phyloP scores from a whole-genome alignment of 2,113 vertebrate species.

The Myanophis thanlyinensis region DNA sequence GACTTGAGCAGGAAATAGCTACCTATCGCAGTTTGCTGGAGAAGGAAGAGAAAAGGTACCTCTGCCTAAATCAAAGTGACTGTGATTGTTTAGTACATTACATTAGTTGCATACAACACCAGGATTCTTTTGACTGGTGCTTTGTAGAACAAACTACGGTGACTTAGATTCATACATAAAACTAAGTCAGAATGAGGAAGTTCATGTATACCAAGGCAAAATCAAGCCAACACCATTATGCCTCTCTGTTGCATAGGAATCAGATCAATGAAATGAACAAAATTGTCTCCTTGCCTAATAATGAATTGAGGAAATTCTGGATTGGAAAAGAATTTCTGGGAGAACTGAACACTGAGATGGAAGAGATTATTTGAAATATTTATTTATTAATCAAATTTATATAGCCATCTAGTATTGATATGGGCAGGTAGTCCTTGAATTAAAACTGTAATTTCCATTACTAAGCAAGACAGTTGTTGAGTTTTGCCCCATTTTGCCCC shows the following conservation, averaged over 20 bases:
- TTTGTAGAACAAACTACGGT: neutral
- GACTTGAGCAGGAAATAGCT: slow-evolving; percentile 91
- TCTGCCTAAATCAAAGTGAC: neutral
- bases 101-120: neutral
- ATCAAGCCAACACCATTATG: neutral
- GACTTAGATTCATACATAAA: neutral
- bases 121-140: neutral
- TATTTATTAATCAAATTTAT: neutral
- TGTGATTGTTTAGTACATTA: neutral
- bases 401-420: neutral
- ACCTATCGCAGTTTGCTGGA: slow-evolving; percentile 90
- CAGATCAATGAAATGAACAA: neutral
- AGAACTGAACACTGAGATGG: neutral
- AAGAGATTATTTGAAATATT: neutral
- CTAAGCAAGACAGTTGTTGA: neutral
- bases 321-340: neutral
- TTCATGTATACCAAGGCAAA: neutral
- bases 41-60: slow-evolving; percentile 90
- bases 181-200: neutral
- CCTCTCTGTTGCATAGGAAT: neutral
- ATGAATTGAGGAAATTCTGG: neutral
- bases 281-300: neutral
- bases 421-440: neutral
- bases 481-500: neutral
- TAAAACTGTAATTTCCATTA: neutral